Base-by-base conservation (phyloP, 2,797 vertebrate genomes). In the Eleutherodactylus coqui region DNA sequence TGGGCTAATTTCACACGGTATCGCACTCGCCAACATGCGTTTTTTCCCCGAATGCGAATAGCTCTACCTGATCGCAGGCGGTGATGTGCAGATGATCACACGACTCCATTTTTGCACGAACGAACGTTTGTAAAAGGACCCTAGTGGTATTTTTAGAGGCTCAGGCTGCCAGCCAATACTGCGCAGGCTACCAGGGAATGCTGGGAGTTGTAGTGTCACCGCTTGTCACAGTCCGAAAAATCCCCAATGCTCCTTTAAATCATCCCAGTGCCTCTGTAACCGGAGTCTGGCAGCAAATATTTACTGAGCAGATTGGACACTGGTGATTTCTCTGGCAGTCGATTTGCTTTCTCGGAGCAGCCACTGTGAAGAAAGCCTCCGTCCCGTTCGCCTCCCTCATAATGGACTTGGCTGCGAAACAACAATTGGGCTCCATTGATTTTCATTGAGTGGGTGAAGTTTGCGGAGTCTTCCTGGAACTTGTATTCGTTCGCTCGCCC, bases 391-490 rank as follows among this genome's bases (percentile, higher is more conserved):
- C 32, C 32, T 47, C 76, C 77, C 64, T 58, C 45, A 4, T 85
- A 78, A 79, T 53, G 29, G 58, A 53, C 69, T 79, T 70, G 75
- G 83, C 83, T 41, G 32, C 41, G 34, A 41, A 70, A 21, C 47
- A 70, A 21, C 34, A 8, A 24, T 58, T 77, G 58, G 32, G 27
- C 32, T 8, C 43, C 47, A 79, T 60, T 79, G 75, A 58, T 55
- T 79, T 49, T 58, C 69, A 64, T 38, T 38, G 49, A 72, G 83
- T 32, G 51, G 64, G 60, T 78, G 75, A 36, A 72, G 64, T 84
- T 69, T 41, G 5, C 17, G 27, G 53, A 34, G 47, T 45, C n/a
- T 7, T 55, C 49, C 19, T 58, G 47, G 14, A 16, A 19, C 72
- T 34, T 55, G 69, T 79, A 49, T 45, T 51, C 32, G 53, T 53